These are phyloP conservation scores for Nemapogon koenigi DNA, from an alignment of 2,888 invertebrate genomes.

Conservation along the genomic window DNA sequence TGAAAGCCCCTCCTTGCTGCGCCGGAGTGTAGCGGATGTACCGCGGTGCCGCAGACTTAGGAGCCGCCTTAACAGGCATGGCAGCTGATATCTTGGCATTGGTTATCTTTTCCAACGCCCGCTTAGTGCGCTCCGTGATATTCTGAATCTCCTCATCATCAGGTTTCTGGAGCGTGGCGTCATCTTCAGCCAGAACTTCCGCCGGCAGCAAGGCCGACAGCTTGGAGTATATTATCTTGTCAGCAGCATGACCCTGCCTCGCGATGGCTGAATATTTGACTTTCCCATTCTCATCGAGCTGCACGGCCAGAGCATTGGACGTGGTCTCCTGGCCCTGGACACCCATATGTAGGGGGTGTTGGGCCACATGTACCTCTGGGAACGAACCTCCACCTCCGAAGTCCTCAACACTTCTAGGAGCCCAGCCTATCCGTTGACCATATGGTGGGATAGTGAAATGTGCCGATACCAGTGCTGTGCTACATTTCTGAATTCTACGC, in stretches of 20 bases:
- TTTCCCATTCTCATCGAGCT: constrained; percentile 92
- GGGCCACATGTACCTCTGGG: constrained; percentile 96
- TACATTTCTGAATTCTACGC: no score
- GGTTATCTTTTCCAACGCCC: constrained; percentile 88
- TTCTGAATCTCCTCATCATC: constrained; percentile 86
- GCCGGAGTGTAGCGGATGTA: constrained; percentile 98
- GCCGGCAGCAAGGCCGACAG: constrained; percentile 91
- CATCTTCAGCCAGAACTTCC: constrained; percentile 89
- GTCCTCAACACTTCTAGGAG: no score
- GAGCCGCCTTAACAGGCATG: constrained; percentile 94
- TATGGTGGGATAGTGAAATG: no score
- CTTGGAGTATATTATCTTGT: constrained; percentile 96
- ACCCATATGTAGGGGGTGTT: constrained; percentile 95
- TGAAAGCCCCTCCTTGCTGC: constrained; percentile 93
- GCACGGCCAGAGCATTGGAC: constrained; percentile 90
- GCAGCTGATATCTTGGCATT: constrained; percentile 92
- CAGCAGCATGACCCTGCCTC: constrained; percentile 91
- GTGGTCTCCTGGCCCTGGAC: constrained; percentile 77
- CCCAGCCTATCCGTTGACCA: no score
- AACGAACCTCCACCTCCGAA: constrained; percentile 95
- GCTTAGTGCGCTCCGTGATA: constrained; percentile 87
- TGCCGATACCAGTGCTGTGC: no score
- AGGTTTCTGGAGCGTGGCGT: constrained; percentile 90
- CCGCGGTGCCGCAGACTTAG: constrained; percentile 90
- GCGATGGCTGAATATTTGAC: constrained; percentile 97